Evolutionary conservation across 2,113 vertebrate genomes (phyloP).

Genomic region (Gallinago jamesoni): DNA sequence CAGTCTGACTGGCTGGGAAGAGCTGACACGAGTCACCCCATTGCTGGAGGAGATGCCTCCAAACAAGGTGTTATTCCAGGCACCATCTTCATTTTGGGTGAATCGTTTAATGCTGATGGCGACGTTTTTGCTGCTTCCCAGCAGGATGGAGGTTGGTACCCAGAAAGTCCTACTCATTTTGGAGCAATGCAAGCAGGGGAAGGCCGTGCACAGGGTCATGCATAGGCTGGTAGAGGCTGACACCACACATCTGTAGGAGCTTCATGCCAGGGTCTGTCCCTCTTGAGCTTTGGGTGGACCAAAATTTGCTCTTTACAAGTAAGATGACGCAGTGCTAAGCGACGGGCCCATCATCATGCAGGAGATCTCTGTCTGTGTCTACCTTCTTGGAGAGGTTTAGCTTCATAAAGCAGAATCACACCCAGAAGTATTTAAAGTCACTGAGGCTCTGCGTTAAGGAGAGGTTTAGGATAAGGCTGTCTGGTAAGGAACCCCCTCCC

Average conservation of each 20-base stretch:
- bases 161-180: background rate
- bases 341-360: background rate
- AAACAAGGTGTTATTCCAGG: background rate
- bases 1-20: background rate
- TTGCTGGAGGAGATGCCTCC: too few relatives aligned
- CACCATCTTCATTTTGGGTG: background rate
- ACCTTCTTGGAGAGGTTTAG: background rate
- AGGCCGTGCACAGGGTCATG: background rate
- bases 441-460: background rate
- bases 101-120: background rate
- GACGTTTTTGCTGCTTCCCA: background rate
- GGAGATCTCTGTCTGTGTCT: background rate
- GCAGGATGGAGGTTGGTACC: background rate
- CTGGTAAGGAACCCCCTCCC: accelerated
- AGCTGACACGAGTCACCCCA: accelerated
- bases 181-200: background rate
- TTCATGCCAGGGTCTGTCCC: background rate
- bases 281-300: background rate
- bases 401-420: background rate
- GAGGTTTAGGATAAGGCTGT: background rate
- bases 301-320: too few relatives aligned
- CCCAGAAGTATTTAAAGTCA: background rate
- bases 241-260: background rate
- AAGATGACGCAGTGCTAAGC: background rate
- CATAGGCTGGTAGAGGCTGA: background rate